Evolutionary conservation across 2,797 vertebrate genomes (phyloP), one percentile per base, ranked within the genome.

Genomic region (Acipenser transmontanus): DNA sequence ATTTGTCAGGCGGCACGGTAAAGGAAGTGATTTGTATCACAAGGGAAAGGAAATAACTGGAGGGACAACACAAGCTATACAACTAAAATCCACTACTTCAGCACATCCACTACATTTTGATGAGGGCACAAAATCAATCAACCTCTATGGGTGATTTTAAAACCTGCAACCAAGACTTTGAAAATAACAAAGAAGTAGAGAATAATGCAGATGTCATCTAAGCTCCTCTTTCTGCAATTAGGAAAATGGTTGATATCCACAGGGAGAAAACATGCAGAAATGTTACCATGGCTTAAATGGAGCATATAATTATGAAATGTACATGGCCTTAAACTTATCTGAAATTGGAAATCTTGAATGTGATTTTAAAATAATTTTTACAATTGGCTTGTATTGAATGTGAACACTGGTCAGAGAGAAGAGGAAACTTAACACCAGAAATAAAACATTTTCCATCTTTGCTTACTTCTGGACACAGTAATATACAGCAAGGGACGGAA

Each of bases 211-310:
- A 57, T 57, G 54, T 57, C 12, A 57, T 57, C 54, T 57, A 11
- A 11, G 54, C 12, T 13, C 14, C 54, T 57, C n/a, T 13, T 57
- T n/a, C 14, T n/a, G 54, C 54, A n/a, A 57, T 57, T 57, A n/a
- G 14, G 12, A 57, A 34, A 57, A 13, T 57, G 54, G 9, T 13
- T n/a, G 11, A 57, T 13, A 57, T 13, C 54, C 54, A n/a, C 54
- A n/a, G 11, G 54, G 54, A 9, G 54, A 57, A 57, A 57, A n/a
- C 54, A n/a, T 13, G 12, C 9, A n/a, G 54, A 57, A 57, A 57
- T 57, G 54, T 57, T 13, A 57, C 54, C 7, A 57, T 57, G 54
- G 54, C 54, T n/a, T 57, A n/a, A 57, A 57, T 57, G 54, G 6
- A 13, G 11, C 14, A 13, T n/a, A 34, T 34, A 34, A 34, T 34